phyloP scores from a whole-genome alignment of 2,113 vertebrate genomes.

The Dipodomys ordii region DNA sequence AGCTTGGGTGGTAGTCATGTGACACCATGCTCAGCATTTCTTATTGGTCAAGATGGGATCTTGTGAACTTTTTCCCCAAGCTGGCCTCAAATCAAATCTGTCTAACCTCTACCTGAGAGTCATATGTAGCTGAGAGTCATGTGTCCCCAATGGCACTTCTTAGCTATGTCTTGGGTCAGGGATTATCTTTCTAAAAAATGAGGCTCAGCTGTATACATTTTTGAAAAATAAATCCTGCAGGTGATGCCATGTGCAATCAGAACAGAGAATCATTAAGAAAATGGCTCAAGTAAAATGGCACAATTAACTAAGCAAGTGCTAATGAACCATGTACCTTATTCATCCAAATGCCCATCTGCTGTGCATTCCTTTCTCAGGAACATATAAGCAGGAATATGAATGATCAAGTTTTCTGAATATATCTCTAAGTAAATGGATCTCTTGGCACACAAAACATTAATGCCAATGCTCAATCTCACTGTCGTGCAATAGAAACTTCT shows the following conservation, averaged over 20 bases:
- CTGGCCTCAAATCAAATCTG: too few relatives aligned
- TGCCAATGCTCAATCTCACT: background rate
- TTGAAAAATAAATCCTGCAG: background rate
- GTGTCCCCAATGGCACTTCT: background rate
- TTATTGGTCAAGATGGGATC: too few relatives aligned
- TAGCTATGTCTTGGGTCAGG: background rate
- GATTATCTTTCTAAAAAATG: background rate
- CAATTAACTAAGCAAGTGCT: background rate
- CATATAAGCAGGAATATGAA: background rate
- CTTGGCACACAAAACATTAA: conserved; percentile 60
- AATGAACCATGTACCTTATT: background rate
- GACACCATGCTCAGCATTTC: too few relatives aligned
- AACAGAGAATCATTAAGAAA: background rate
- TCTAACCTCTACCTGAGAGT: too few relatives aligned
- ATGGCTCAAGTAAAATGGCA: background rate
- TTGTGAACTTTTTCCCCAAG: too few relatives aligned
- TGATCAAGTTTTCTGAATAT: conserved; percentile 32
- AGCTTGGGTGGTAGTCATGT: too few relatives aligned
- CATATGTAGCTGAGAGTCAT: too few relatives aligned
- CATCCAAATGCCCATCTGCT: background rate
- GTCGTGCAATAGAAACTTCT: conserved; percentile 29
- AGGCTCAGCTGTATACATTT: background rate
- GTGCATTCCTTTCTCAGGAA: background rate
- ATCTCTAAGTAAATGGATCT: background rate
- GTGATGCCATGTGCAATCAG: background rate